Evolutionary conservation across 1,140 invertebrate genomes (phyloP), one percentile per base, ranked within the genome.

Genomic region (Cecropterus lyciades): DNA sequence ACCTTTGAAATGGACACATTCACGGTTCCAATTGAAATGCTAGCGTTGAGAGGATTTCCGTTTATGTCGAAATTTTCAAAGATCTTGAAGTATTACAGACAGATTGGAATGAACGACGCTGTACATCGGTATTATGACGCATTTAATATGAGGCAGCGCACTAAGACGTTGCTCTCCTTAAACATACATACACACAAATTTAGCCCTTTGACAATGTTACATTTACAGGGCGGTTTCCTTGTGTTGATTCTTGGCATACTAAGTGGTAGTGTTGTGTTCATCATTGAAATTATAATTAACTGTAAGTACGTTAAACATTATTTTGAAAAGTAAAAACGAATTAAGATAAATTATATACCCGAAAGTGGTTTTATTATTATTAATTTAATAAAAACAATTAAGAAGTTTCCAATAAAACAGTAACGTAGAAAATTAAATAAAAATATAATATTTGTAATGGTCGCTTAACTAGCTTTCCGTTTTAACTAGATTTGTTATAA

Each of bases 11-110:
- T 70, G 0, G 87, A 92, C 65, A 84, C 93, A 4, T 93, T 94
- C 53, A 82, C 85, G 5, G 93, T 93, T 10, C 89, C 93, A 13
- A 52, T 93, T 51, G 93, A 94, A 74, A 90, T 93, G 76, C 83
- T 93, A 20, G 84, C 89, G 65, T 81, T 90, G 59, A 87, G 82
- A 51, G 93, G 93, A 11, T 94, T 93, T 43, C 92, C 93, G 1
- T 93, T 92, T 24, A 80, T 93, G 45, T 73, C 70, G n/a, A 73
- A 80, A 16, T 88, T 94, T 67, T 92, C 92, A 33, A 73, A 65
- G 24, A 76, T 81, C 3, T 86, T 94, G 40, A 75, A 75, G 0
- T 45, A 78, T 5, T 85, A 93, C 66, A 85, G 88, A 17, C 92
- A 93, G 17, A 75, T 82, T 24, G 93, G 93, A 1, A 72, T 89